These are phyloP conservation scores for Mastigias papua DNA, from an alignment of 30 jellyfish, hydroid and myxozoan genomes.

Conservation along the genomic window DNA sequence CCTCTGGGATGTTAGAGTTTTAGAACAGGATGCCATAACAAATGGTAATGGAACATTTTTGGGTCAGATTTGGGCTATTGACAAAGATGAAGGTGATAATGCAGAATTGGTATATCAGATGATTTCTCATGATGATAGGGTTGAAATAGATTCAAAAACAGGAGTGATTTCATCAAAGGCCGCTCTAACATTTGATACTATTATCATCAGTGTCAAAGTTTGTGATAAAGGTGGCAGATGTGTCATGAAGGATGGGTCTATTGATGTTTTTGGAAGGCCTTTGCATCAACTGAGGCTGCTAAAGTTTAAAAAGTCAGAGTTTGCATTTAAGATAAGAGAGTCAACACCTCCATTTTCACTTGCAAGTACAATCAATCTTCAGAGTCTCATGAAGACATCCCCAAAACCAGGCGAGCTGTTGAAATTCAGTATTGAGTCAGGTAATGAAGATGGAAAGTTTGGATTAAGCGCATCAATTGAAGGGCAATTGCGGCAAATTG, in stretches of 20 bases:
- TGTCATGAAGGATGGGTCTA: not conserved
- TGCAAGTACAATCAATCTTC: not conserved
- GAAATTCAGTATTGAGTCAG: conserved; percentile 71
- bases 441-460: conserved; percentile 78
- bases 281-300: not conserved
- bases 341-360: conserved; percentile 12
- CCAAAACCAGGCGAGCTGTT: conserved; percentile 10
- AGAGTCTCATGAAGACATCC: conserved; percentile 8
- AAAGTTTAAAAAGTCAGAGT: conserved; percentile 29
- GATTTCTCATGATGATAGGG: not conserved
- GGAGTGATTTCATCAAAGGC: conserved; percentile 71
- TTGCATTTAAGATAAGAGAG: conserved; percentile 34
- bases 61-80: conserved; percentile 63
- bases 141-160: conserved; percentile 52
- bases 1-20: not conserved
- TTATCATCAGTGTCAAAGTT: conserved; percentile 1
- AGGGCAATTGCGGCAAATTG: conserved; percentile 16
- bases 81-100: conserved; percentile 66
- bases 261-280: conserved; percentile 27
- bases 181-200: conserved; percentile 20
- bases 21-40: conserved; percentile 57
- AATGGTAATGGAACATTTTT: conserved; percentile 39
- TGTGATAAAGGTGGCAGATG: conserved; percentile 58
- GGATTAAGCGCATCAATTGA: not conserved
- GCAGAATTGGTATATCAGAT: conserved; percentile 50